Conservation (phyloP, 2,797 vertebrate species). For the Gastrophryne carolinensis region DNA sequence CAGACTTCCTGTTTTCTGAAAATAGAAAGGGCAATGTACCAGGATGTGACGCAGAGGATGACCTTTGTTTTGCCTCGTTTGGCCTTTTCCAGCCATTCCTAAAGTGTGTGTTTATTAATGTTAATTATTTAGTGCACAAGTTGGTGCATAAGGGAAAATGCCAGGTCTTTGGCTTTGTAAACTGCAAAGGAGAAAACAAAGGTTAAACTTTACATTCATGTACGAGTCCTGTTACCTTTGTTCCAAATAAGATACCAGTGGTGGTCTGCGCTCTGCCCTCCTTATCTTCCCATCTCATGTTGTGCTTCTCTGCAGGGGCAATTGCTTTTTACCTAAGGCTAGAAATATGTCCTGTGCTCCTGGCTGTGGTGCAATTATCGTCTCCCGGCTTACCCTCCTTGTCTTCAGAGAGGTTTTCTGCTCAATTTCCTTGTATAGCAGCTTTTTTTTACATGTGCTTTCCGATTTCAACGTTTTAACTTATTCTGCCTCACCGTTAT, state of each 20-base stretch:
- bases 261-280: neutral
- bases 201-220: neutral
- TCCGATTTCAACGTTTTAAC: too few relatives aligned
- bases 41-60: neutral
- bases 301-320: neutral
- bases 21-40: neutral
- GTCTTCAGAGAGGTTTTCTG: neutral
- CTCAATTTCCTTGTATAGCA: neutral
- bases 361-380: neutral
- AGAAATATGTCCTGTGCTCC: neutral
- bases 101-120: conserved; percentile 1
- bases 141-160: conserved; percentile 13
- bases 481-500: too few relatives aligned
- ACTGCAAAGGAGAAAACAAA: neutral
- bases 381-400: neutral
- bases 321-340: neutral
- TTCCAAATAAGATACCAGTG: neutral
- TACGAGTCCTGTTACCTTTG: neutral
- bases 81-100: neutral
- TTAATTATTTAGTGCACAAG: conserved; percentile 43
- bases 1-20: neutral
- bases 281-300: neutral
- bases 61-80: neutral
- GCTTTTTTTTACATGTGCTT: too few relatives aligned
- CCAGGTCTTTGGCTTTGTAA: neutral